Evolutionary conservation across 2,797 vertebrate species (phyloP).

Genomic region (Diplodus puntazzo): DNA sequence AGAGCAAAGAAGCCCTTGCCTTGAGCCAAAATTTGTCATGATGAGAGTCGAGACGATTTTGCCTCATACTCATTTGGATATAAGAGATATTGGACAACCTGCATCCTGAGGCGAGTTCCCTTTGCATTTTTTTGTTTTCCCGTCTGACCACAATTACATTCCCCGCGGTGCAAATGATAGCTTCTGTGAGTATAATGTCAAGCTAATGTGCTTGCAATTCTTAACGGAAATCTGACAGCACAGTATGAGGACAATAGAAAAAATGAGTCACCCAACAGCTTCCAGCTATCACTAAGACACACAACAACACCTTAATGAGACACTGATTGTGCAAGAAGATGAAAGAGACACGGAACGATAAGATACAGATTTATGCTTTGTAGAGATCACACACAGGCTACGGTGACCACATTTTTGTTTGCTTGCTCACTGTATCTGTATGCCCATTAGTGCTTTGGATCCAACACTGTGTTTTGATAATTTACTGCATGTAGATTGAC

Average conservation of each 20-base stretch:
- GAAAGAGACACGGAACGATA: no score
- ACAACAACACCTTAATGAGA: background rate
- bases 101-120: conserved; percentile 31
- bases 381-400: background rate
- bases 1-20: background rate
- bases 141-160: conserved; percentile 22
- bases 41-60: conserved; percentile 49
- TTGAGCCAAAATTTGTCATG: conserved; percentile 22
- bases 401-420: background rate
- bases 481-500: background rate
- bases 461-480: background rate
- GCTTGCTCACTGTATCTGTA: background rate
- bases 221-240: background rate
- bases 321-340: background rate
- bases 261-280: background rate
- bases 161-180: conserved; percentile 22
- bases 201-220: background rate
- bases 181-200: background rate
- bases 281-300: background rate
- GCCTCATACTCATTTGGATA: conserved; percentile 4
- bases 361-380: background rate
- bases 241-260: background rate
- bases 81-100: conserved; percentile 27
- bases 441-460: background rate
- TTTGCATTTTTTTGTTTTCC: conserved; percentile 32